These are phyloP conservation scores for Dendrocincla tyrannina DNA, from an alignment of 2,797 vertebrate species.

Conservation along the genomic window DNA sequence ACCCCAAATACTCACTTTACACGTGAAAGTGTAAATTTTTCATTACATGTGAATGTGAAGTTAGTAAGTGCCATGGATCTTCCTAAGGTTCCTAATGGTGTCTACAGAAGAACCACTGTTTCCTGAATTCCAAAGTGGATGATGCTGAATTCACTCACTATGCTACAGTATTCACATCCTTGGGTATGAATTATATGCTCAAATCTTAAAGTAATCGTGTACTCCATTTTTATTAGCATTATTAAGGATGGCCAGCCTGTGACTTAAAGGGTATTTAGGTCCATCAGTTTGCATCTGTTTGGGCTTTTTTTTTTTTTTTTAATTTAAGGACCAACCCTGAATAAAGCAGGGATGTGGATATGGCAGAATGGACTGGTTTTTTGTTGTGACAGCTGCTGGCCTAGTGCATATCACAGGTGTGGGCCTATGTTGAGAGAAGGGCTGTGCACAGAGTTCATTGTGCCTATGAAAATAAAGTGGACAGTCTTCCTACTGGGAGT, in stretches of 20 bases:
- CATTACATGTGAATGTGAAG: background rate
- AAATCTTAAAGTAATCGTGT: background rate
- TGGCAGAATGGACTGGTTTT: background rate
- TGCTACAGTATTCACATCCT: background rate
- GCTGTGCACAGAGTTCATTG: background rate
- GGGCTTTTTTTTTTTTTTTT: background rate
- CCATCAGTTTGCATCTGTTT: background rate
- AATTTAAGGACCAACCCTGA: background rate
- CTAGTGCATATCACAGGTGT: background rate
- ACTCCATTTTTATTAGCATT: background rate
- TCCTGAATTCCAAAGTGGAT: background rate
- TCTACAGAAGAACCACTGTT: background rate
- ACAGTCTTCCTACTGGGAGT: background rate
- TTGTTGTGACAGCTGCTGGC: background rate
- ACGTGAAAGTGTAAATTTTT: background rate
- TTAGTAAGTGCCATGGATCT: background rate
- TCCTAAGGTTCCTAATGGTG: background rate
- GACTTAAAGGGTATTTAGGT: background rate
- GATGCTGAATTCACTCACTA: background rate
- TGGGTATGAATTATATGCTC: background rate
- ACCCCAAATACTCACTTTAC: background rate
- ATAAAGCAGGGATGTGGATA: background rate
- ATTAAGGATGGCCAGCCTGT: background rate
- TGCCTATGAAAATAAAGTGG: background rate
- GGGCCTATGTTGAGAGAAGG: background rate